Evolutionary conservation across 2,113 vertebrate species (phyloP).

Genomic region (Lathamus discolor): DNA sequence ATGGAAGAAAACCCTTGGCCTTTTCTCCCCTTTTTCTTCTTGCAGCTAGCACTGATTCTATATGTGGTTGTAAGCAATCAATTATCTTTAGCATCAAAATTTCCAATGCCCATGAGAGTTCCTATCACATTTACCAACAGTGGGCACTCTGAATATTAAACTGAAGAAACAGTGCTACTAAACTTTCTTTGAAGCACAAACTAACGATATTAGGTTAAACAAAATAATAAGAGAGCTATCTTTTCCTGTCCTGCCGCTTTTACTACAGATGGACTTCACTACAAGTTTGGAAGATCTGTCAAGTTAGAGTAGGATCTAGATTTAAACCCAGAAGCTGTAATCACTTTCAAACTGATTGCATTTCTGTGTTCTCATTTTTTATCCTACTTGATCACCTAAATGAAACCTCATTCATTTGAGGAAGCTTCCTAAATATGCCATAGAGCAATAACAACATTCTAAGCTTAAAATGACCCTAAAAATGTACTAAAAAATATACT

Average conservation of each 20-base stretch:
- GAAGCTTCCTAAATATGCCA: background rate
- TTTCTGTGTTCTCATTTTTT: background rate
- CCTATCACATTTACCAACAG: background rate
- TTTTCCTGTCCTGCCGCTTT: background rate
- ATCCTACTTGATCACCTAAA: background rate
- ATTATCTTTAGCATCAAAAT: background rate
- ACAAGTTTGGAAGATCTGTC: background rate
- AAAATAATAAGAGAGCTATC: background rate
- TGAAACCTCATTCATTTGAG: background rate
- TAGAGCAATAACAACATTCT: background rate
- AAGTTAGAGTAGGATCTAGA: background rate
- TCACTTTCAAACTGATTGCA: background rate
- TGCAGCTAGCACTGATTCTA: background rate
- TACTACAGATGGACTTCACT: background rate
- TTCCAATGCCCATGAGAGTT: background rate
- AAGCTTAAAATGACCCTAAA: background rate
- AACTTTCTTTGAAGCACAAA: background rate
- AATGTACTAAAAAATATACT: background rate
- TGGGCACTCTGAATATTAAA: background rate
- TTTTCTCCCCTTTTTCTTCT: background rate
- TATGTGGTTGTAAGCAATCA: background rate
- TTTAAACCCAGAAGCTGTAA: background rate
- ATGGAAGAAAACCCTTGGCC: background rate
- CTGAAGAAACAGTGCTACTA: background rate
- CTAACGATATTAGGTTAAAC: background rate